These are phyloP conservation scores for Cydia amplana DNA, from an alignment of 1,140 invertebrate species.

Conservation along the genomic window DNA sequence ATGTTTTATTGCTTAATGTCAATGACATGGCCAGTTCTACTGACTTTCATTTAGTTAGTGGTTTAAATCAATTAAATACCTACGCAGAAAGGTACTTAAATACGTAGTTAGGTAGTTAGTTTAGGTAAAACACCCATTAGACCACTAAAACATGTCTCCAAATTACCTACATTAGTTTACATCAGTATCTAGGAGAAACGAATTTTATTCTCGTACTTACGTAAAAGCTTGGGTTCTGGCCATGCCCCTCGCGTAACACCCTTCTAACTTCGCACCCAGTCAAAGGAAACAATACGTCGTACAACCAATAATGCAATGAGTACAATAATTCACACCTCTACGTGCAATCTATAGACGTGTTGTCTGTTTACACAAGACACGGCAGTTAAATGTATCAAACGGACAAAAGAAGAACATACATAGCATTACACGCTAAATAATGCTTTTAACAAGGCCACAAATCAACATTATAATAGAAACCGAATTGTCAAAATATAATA, in stretches of 20 bases:
- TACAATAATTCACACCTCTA: slow-evolving; percentile 74
- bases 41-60: slow-evolving; percentile 39
- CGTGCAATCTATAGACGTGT: slow-evolving; percentile 44
- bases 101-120: not conserved
- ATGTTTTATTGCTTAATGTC: slow-evolving; percentile 59
- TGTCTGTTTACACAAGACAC: slow-evolving; percentile 76
- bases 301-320: slow-evolving; percentile 70
- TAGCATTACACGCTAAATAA: slow-evolving; percentile 57
- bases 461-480: slow-evolving; percentile 69
- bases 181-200: too few relatives aligned
- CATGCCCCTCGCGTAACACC: slow-evolving; percentile 40
- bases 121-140: not conserved
- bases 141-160: not conserved
- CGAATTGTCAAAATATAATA: slow-evolving; percentile 75
- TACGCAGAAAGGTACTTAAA: not conserved
- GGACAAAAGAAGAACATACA: slow-evolving; percentile 75
- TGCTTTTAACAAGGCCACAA: slow-evolving; percentile 62
- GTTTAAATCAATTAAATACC: not conserved
- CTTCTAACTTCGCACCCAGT: slow-evolving; percentile 46
- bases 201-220: not conserved
- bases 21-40: slow-evolving; percentile 58
- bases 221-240: not conserved
- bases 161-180: not conserved
- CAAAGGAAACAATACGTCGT: slow-evolving; percentile 61
- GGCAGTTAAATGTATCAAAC: slow-evolving; percentile 72